phyloP scores from a whole-genome alignment of 2,797 vertebrate genomes.

The Crocidura indochinensis region DNA sequence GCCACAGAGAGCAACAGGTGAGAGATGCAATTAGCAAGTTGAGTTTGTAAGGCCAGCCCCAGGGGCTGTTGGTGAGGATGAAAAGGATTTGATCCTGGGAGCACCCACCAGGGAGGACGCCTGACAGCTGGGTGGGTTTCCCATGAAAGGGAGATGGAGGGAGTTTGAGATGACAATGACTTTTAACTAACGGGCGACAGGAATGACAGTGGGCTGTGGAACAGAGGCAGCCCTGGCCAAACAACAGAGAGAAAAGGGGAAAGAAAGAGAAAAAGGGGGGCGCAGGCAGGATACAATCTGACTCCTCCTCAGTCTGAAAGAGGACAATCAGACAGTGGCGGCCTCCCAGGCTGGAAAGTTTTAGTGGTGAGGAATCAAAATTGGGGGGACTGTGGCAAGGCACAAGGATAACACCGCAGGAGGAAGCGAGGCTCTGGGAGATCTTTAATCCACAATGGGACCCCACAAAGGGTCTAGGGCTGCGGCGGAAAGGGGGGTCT shows the following conservation, averaged over 20 bases:
- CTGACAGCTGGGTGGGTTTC: slow-evolving; percentile 75
- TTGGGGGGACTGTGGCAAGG: slow-evolving; percentile 69
- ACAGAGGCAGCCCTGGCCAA: slow-evolving; percentile 69
- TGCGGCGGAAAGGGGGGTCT: slow-evolving; percentile 57
- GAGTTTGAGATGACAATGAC: slow-evolving; percentile 84
- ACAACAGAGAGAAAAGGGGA: slow-evolving; percentile 71
- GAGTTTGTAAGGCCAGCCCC: not conserved
- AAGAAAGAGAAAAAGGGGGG: slow-evolving; percentile 36
- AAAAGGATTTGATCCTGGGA: slow-evolving; percentile 67
- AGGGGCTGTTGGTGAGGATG: slow-evolving; percentile 69
- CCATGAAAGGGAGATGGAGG: slow-evolving; percentile 78
- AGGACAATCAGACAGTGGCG: slow-evolving; percentile 78
- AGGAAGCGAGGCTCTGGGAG: slow-evolving; percentile 65
- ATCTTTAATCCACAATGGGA: slow-evolving; percentile 75
- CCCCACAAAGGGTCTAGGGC: slow-evolving; percentile 34
- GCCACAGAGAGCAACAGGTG: slow-evolving; percentile 74
- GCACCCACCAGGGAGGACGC: slow-evolving; percentile 64
- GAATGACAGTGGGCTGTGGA: slow-evolving; percentile 66
- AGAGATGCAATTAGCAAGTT: slow-evolving; percentile 78
- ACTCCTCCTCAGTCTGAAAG: slow-evolving; percentile 66
- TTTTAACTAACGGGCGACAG: slow-evolving; percentile 83
- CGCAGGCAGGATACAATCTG: slow-evolving; percentile 20
- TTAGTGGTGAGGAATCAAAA: slow-evolving; percentile 75
- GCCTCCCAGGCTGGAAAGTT: slow-evolving; percentile 44
- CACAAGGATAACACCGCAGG: slow-evolving; percentile 70